Evolutionary conservation across 1,140 invertebrate species (phyloP).

Genomic region (Lordiphosa collinella): DNA sequence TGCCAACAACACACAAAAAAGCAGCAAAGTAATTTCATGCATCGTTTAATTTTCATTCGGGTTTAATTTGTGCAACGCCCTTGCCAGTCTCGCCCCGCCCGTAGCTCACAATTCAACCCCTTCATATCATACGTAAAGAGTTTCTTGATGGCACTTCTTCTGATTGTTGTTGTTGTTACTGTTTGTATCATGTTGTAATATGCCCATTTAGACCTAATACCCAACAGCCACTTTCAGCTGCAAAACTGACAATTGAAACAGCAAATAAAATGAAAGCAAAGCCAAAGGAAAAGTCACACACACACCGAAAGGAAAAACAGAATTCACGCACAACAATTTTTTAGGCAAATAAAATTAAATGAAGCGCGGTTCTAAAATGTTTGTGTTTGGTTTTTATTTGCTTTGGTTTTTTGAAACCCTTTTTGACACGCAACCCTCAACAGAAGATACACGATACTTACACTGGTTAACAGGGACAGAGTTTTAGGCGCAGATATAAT

Average conservation of each 20-base stretch:
- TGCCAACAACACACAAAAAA: conserved; percentile 30
- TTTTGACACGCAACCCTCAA: conserved; percentile 1
- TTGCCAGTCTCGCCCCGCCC: conserved; percentile 1
- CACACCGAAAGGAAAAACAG: conserved; percentile 17
- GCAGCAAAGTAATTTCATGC: conserved; percentile 79
- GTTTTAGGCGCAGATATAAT: too few species aligned
- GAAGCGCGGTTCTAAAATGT: conserved; percentile 51
- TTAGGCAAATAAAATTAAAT: conserved; percentile 76
- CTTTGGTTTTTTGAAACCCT: background rate
- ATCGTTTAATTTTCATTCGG: conserved; percentile 79
- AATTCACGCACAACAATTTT: conserved; percentile 55
- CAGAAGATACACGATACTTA: background rate
- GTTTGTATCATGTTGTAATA: conserved; percentile 53
- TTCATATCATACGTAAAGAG: conserved; percentile 55
- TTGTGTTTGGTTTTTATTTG: conserved; percentile 4
- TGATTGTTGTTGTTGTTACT: conserved; percentile 31
- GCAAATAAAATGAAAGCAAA: conserved; percentile 59
- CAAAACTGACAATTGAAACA: conserved; percentile 62
- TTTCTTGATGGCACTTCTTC: conserved; percentile 41
- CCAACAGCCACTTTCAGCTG: conserved; percentile 64
- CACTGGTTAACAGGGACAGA: conserved; percentile 12
- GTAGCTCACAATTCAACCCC: conserved; percentile 14
- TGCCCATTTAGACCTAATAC: conserved; percentile 74
- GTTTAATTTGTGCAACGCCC: conserved; percentile 76
- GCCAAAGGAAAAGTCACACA: conserved; percentile 6